These are phyloP conservation scores for Gallinago paraguaiae DNA, from an alignment of 2,113 vertebrate genomes.

Conservation along the genomic window DNA sequence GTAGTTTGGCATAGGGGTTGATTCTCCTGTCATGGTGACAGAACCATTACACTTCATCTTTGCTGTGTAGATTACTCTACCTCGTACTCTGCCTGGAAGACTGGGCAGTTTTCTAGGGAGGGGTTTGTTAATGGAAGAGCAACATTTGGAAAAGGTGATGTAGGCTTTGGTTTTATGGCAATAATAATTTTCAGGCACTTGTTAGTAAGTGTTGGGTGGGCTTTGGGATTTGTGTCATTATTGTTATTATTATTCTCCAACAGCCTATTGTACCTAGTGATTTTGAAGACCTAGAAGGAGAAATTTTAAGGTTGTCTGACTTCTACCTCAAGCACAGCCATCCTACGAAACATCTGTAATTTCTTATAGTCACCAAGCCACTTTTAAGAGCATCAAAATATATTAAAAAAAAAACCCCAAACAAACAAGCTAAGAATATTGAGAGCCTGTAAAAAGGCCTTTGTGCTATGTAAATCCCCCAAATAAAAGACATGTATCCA, in stretches of 20 bases:
- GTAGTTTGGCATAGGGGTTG: not conserved
- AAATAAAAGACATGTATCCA: not conserved
- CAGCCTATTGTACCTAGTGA: not conserved
- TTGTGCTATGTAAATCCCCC: not conserved
- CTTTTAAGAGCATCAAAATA: not conserved
- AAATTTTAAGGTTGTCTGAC: not conserved
- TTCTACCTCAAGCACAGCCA: not conserved
- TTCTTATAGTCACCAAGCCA: not conserved
- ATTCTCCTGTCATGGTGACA: not conserved
- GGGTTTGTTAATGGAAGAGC: not conserved
- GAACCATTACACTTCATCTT: not conserved
- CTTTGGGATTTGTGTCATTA: not conserved
- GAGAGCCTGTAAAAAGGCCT: not conserved
- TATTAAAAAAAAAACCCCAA: not conserved
- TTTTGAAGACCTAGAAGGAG: not conserved
- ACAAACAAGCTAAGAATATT: not conserved
- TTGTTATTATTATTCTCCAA: not conserved
- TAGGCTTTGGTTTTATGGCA: not conserved
- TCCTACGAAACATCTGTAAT: not conserved
- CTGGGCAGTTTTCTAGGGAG: not conserved
- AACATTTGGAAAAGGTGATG: accelerated
- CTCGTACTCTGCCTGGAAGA: not conserved
- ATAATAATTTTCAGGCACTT: not conserved
- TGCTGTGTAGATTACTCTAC: not conserved
- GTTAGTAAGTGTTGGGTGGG: not conserved